Evolutionary conservation across 2,113 vertebrate species (phyloP), one percentile per base, ranked within the genome.

Genomic region (Dipodomys stephensi): DNA sequence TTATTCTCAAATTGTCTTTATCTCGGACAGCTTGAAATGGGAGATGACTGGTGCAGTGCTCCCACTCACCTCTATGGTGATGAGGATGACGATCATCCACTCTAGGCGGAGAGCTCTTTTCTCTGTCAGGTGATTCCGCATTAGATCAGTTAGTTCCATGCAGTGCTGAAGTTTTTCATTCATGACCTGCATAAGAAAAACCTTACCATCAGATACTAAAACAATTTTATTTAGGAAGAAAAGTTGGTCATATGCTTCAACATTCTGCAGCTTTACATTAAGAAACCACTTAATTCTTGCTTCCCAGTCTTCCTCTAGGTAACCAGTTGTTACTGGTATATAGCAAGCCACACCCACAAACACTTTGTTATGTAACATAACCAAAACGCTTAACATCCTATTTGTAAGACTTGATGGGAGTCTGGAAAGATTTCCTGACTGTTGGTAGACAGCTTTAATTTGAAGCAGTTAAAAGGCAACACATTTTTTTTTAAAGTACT

Each of bases 21-120:
- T 27, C 20, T 44, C 65, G 3, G n/a, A n/a, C 12, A 28, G 62
- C 27, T 19, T 64, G 23, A 64, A 15, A 19, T 53, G 23, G 39
- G 18, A 65, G 32, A 23, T 13, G 53, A 2, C 25, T 25, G n/a
- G 20, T 6, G 0, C 18, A 22, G 30, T 46, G 94, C 92, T 4
- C 8, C 22, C 22, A 2, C 96, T 96, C 60, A 99, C 99, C 99
- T 99, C 99, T 19, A 99, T 99, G 30, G 99, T 98, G 96, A 99
- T 99, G 32, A 99, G 99, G 90, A 99, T 98, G 22, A 99, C 99
- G 1, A 99, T 99, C 99, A 99, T 99, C 99, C 99, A 99, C 97
- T 99, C 99, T 7, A 99, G 97, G 67, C 99, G 99, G 19, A 99
- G 97, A 0, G 99, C 95, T 60, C 99, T 98, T 96, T 99, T 99